These are phyloP conservation scores for Cylloceria caligata DNA, from an alignment of 2,888 invertebrate genomes.

Conservation along the genomic window DNA sequence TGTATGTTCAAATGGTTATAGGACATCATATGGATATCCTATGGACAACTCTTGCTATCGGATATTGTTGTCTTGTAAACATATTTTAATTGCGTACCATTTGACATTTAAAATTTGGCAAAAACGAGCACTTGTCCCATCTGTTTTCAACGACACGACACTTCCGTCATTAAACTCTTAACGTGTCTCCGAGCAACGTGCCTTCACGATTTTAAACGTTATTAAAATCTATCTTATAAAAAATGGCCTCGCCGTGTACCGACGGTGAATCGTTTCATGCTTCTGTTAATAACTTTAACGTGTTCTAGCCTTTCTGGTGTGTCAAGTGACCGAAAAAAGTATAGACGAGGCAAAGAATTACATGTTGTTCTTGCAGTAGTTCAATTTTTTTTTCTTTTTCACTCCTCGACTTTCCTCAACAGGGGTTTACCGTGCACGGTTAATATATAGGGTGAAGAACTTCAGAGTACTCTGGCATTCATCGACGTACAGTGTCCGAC, in stretches of 20 bases:
- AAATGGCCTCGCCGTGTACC: not conserved
- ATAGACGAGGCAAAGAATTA: not conserved
- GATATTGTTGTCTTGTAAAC: too few relatives aligned
- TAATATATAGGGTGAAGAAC: conserved; percentile 2
- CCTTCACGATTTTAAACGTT: conserved; percentile 38
- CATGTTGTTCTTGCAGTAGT: not conserved
- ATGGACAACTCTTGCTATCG: too few relatives aligned
- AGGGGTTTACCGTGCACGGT: conserved; percentile 2
- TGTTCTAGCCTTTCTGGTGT: not conserved
- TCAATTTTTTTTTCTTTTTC: not conserved
- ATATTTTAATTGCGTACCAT: too few relatives aligned
- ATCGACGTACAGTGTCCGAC: conserved; percentile 42
- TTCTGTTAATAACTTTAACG: not conserved
- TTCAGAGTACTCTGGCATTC: conserved; percentile 37
- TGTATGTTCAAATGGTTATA: too few relatives aligned
- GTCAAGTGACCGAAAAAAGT: not conserved
- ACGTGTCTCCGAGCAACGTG: conserved; percentile 7
- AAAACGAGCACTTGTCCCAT: too few relatives aligned
- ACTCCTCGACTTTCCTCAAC: not conserved
- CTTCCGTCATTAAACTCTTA: conserved; percentile 52
- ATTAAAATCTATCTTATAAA: conserved; percentile 42
- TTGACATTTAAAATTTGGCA: too few relatives aligned
- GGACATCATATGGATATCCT: too few relatives aligned
- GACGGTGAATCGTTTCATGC: not conserved
- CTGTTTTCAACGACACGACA: not conserved